Conservation (phyloP, 2,113 vertebrate genomes). For the Miniopterus natalensis region DNA sequence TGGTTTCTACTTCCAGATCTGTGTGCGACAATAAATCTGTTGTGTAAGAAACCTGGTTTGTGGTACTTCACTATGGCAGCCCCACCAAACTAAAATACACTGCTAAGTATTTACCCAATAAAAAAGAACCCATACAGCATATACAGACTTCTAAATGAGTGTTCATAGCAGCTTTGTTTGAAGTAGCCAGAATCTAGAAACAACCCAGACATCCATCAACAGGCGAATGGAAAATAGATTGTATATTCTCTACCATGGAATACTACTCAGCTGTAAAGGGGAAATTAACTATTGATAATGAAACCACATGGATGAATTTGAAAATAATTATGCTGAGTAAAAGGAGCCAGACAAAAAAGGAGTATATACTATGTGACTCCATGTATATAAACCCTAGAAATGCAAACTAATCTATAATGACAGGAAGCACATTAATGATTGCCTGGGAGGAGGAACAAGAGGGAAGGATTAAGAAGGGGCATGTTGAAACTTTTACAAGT, state of each 20-base stretch:
- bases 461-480: neutral
- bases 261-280: neutral
- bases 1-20: neutral
- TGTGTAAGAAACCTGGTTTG: neutral
- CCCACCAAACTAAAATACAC: neutral
- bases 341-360: neutral
- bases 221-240: neutral
- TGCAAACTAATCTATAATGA: neutral
- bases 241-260: neutral
- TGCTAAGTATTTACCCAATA: neutral
- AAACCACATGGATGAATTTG: neutral
- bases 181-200: neutral
- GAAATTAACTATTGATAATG: neutral
- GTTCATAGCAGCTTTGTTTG: neutral
- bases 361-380: neutral
- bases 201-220: too few relatives aligned
- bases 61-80: neutral
- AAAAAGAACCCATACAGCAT: neutral
- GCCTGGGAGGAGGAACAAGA: neutral
- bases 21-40: neutral
- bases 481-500: neutral
- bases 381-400: neutral
- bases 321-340: neutral
- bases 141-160: neutral
- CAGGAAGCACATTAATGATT: neutral